These are phyloP conservation scores for Callipepla californica DNA, from an alignment of 2,113 vertebrate genomes.

Conservation along the genomic window DNA sequence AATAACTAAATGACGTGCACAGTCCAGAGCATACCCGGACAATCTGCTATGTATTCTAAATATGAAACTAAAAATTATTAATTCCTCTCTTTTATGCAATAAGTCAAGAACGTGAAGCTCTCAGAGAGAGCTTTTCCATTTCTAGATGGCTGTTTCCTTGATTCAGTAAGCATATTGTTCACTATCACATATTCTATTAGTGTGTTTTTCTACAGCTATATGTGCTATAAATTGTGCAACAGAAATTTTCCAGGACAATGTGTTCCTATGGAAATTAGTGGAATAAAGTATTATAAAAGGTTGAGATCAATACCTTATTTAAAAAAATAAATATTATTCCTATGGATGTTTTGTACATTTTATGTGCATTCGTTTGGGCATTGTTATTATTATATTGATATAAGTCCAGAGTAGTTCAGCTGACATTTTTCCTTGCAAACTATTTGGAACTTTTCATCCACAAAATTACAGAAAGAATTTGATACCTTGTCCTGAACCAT, in stretches of 20 bases:
- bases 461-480: not conserved
- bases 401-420: not conserved
- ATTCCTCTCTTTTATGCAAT: not conserved
- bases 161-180: not conserved
- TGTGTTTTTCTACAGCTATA: not conserved
- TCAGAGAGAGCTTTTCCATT: not conserved
- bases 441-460: not conserved
- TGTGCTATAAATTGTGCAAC: not conserved
- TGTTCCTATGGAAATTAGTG: not conserved
- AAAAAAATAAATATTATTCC: not conserved
- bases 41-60: not conserved
- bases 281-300: not conserved
- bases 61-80: not conserved
- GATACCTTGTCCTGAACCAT: not conserved
- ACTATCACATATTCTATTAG: not conserved
- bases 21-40: not conserved
- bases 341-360: not conserved
- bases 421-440: not conserved
- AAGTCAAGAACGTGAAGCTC: not conserved
- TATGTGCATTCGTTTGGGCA: not conserved
- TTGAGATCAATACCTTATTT: not conserved
- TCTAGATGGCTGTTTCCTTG: not conserved
- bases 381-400: not conserved
- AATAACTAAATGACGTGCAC: not conserved
- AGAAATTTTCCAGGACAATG: not conserved